Evolutionary conservation across 2,797 vertebrate species (phyloP).

Genomic region (Valencia hispanica): DNA sequence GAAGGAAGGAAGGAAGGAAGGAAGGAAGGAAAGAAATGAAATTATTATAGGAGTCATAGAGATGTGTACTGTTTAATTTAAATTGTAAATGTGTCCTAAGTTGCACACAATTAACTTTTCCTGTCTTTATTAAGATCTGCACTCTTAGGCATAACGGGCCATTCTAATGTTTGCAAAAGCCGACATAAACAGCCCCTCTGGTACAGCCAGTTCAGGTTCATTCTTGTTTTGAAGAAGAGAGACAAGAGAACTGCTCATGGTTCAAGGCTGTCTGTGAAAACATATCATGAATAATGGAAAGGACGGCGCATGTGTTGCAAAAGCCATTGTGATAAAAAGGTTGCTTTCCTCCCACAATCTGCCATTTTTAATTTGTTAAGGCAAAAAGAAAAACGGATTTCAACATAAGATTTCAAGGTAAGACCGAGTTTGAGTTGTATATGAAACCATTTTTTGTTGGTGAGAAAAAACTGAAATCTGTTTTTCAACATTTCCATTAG

Average conservation of each 20-base stretch:
- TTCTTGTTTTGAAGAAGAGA: slow-evolving; percentile 62
- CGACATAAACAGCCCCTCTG: slow-evolving; percentile 54
- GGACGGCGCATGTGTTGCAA: slow-evolving; percentile 58
- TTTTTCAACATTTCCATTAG: slow-evolving; percentile 9
- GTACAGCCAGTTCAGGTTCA: slow-evolving; percentile 38
- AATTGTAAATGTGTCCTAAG: slow-evolving; percentile 30
- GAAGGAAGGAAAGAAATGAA: no score
- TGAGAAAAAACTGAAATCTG: background rate
- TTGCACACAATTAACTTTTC: slow-evolving; percentile 17
- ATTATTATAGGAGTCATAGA: background rate
- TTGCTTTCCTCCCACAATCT: slow-evolving; percentile 44
- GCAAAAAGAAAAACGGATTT: slow-evolving; percentile 22
- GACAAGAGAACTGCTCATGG: slow-evolving; percentile 60
- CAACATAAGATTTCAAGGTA: slow-evolving; percentile 23
- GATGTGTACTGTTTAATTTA: slow-evolving; percentile 4
- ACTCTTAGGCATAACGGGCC: slow-evolving; percentile 32
- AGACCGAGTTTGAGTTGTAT: background rate
- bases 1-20: no score
- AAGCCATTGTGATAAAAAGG: slow-evolving; percentile 48
- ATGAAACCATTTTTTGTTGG: slow-evolving; percentile 1
- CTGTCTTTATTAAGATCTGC: slow-evolving; percentile 25
- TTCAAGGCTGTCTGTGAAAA: slow-evolving; percentile 72
- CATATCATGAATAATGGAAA: slow-evolving; percentile 75
- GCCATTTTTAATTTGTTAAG: slow-evolving; percentile 45
- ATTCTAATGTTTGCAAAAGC: slow-evolving; percentile 55